phyloP scores from a whole-genome alignment of 92 coral and sea anemone genomes.

The Paramuricea clavata region DNA sequence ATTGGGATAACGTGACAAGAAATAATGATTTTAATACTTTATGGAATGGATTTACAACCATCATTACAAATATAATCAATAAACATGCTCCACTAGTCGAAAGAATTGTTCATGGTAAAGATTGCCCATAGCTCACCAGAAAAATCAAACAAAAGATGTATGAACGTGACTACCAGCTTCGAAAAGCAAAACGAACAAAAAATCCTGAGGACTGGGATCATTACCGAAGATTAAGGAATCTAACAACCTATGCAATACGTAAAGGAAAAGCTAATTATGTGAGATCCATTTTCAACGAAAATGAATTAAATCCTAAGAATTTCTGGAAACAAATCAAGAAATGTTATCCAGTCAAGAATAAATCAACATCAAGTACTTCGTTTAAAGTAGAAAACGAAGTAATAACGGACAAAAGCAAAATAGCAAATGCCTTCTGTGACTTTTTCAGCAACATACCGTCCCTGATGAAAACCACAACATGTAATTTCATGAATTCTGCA shows the following conservation, averaged over 20 bases:
- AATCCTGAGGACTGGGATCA: background rate
- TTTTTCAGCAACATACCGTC: slow-evolving; percentile 4
- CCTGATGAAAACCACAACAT: slow-evolving; percentile 1
- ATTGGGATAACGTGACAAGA: background rate
- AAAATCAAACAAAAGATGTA: background rate
- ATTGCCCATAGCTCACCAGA: slow-evolving; percentile 19
- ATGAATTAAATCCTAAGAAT: slow-evolving; percentile 9
- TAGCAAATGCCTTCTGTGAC: background rate
- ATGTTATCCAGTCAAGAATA: slow-evolving; percentile 9
- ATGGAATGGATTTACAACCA: slow-evolving; percentile 16
- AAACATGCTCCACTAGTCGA: slow-evolving; percentile 28
- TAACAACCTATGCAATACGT: slow-evolving; percentile 5
- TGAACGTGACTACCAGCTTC: slow-evolving; percentile 14
- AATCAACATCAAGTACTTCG: slow-evolving; percentile 2
- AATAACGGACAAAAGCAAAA: slow-evolving; percentile 2
- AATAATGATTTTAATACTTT: background rate
- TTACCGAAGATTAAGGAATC: slow-evolving; percentile 19
- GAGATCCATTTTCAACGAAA: background rate
- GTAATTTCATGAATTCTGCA: background rate
- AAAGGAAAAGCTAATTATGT: background rate
- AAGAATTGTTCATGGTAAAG: slow-evolving; percentile 19
- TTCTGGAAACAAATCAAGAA: slow-evolving; percentile 13
- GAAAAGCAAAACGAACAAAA: slow-evolving; percentile 28
- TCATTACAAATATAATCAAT: background rate
- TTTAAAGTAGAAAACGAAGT: background rate